Evolutionary conservation across 2,888 invertebrate genomes (phyloP).

Genomic region (Heliconius cydno): DNA sequence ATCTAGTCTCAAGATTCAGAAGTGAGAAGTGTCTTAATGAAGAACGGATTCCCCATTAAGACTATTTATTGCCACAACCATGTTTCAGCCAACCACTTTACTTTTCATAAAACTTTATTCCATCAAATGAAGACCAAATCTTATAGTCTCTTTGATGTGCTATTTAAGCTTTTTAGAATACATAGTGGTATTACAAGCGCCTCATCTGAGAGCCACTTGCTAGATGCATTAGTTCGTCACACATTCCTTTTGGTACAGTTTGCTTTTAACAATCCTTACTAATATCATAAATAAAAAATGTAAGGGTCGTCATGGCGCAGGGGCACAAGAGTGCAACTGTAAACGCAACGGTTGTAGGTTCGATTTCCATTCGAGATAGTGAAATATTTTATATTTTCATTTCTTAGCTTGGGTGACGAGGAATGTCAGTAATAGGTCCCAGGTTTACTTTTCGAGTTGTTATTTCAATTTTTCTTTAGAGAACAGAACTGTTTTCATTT

Average conservation of each 20-base stretch:
- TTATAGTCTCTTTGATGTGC: conserved; percentile 21
- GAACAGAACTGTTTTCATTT: too few relatives aligned
- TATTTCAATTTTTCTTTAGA: too few relatives aligned
- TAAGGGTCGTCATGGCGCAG: not conserved
- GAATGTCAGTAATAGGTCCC: too few relatives aligned
- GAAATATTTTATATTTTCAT: not conserved
- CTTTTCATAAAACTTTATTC: not conserved
- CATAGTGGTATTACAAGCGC: conserved; percentile 17
- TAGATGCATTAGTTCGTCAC: too few relatives aligned
- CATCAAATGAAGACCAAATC: not conserved
- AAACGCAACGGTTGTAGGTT: not conserved
- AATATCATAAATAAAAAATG: not conserved
- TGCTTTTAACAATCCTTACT: not conserved
- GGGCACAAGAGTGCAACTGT: not conserved
- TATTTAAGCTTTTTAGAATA: conserved; percentile 18
- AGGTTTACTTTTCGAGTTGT: too few relatives aligned
- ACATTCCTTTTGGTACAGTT: not conserved
- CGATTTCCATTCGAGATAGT: not conserved
- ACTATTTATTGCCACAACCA: too few relatives aligned
- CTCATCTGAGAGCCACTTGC: conserved; percentile 13
- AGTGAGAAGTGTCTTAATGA: too few relatives aligned
- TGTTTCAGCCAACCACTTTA: not conserved
- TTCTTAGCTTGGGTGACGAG: not conserved
- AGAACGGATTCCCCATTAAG: too few relatives aligned
- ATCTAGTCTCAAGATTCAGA: too few relatives aligned